These are phyloP conservation scores for Misgurnus mizolepis DNA, from an alignment of 2,113 vertebrate genomes.

Conservation along the genomic window DNA sequence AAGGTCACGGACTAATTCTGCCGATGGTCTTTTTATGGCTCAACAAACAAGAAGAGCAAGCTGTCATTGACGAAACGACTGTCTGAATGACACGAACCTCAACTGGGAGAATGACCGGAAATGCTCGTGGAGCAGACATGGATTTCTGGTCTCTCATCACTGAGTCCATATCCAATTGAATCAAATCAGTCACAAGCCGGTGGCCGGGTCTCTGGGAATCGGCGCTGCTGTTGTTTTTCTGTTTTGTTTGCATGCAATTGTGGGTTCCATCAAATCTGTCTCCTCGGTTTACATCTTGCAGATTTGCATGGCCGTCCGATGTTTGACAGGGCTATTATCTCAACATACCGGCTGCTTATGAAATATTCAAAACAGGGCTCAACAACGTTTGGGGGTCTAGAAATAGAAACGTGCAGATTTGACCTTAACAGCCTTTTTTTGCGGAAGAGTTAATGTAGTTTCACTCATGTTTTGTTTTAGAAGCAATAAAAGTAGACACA, in stretches of 20 bases:
- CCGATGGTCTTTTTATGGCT: constrained; percentile 44
- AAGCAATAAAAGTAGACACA: too few relatives aligned
- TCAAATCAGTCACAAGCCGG: constrained; percentile 22
- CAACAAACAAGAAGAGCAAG: not conserved
- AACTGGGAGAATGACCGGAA: not conserved
- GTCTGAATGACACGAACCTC: constrained; percentile 1
- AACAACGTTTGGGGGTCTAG: constrained; percentile 9
- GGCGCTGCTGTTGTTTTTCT: constrained; percentile 15
- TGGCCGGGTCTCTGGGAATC: constrained; percentile 5
- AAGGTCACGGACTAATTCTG: constrained; percentile 41
- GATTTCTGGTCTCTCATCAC: constrained; percentile 27
- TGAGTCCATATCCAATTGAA: constrained; percentile 13
- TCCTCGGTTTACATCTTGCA: constrained; percentile 13
- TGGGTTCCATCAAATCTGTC: constrained; percentile 11
- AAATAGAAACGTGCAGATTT: constrained; percentile 7
- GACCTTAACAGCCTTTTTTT: not conserved
- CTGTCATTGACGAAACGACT: not conserved
- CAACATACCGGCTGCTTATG: constrained; percentile 16
- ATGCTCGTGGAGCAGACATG: not conserved
- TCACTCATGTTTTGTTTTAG: too few relatives aligned
- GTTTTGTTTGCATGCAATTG: constrained; percentile 34
- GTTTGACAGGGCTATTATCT: constrained; percentile 36
- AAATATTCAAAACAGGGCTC: constrained; percentile 29
- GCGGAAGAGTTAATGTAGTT: too few relatives aligned
- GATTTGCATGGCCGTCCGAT: constrained; percentile 33